Evolutionary conservation across 2,113 vertebrate species (phyloP).

Genomic region (human): GRCh38 chr20:17379501-17380000

Average conservation of each 20-base stretch:
- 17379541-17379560: neutral
- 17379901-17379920: neutral
- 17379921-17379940: neutral
- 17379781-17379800: neutral
- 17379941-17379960: neutral
- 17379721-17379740: neutral
- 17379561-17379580: neutral
- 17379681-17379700: neutral
- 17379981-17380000: neutral
- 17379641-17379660: neutral
- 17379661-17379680: neutral
- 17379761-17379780: neutral
- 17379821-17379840: neutral
- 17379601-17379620: neutral
- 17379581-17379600: neutral
- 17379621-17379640: neutral
- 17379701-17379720: neutral
- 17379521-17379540: neutral
- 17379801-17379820: neutral
- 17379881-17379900: neutral
- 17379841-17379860: neutral
- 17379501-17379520: neutral
- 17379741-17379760: neutral
- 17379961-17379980: neutral
- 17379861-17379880: neutral